Conservation (phyloP, 2,888 invertebrate genomes). For the Lasioglossum zephyrum region DNA sequence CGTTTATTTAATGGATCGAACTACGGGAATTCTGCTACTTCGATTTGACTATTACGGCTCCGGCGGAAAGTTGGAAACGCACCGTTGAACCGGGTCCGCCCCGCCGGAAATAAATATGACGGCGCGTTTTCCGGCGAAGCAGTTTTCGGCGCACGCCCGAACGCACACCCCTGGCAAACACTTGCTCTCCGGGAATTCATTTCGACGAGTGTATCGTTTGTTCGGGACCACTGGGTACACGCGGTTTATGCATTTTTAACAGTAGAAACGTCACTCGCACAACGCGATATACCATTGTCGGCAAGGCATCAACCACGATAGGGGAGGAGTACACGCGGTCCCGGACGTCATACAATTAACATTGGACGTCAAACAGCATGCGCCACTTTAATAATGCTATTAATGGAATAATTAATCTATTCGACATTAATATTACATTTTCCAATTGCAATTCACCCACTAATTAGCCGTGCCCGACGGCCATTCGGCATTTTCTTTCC, state of each 20-base stretch:
- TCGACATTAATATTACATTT: neutral
- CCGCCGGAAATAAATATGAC: conserved; percentile 45
- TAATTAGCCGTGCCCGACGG: neutral
- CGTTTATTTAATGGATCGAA: conserved; percentile 40
- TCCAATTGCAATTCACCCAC: neutral
- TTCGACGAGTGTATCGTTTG: conserved; percentile 23
- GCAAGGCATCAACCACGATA: neutral
- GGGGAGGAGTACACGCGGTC: neutral
- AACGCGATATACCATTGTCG: neutral
- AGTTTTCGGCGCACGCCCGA: conserved; percentile 20
- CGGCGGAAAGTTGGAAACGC: conserved; percentile 18
- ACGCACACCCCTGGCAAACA: conserved; percentile 6
- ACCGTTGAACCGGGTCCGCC: neutral
- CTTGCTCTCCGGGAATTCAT: conserved; percentile 15
- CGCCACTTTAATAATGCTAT: neutral
- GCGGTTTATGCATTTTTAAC: conserved; percentile 4
- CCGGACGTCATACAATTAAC: neutral
- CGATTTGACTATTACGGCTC: conserved; percentile 26
- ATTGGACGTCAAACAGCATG: neutral
- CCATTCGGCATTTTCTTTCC: neutral
- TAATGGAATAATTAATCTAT: neutral
- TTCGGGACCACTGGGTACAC: conserved; percentile 1
- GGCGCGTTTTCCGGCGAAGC: conserved; percentile 25
- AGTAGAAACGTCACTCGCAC: neutral
- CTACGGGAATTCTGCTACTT: conserved; percentile 13